Percentiles rank a stretch among this genome's conserved stretches.
These are phyloP conservation scores for Antheraea mylitta DNA, from an alignment of 1,140 invertebrate species.

Conservation along the genomic window DNA sequence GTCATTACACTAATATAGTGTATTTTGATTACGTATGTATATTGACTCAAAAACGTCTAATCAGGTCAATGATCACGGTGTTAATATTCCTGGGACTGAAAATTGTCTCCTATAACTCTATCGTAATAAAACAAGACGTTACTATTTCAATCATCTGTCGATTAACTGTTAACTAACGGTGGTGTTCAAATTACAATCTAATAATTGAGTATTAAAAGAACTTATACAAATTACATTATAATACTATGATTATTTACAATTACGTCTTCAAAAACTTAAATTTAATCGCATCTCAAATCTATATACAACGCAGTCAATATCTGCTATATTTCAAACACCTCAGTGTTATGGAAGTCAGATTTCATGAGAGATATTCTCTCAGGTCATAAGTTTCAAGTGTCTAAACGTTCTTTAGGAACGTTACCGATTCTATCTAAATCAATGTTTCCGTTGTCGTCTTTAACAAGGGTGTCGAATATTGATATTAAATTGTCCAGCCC, in stretches of 20 bases:
- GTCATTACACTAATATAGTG: constrained; percentile 77
- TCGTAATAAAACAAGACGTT: constrained; percentile 16
- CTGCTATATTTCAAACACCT: constrained; percentile 19
- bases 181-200: constrained; percentile 35
- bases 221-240: constrained; percentile 45
- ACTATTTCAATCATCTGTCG: constrained; percentile 10
- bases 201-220: constrained; percentile 59
- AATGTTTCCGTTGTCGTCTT: constrained; percentile 66
- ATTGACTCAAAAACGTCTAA: not conserved
- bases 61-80: not conserved
- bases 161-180: constrained; percentile 26
- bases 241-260: constrained; percentile 61
- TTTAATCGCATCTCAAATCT: constrained; percentile 26
- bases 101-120: not conserved
- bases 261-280: constrained; percentile 26
- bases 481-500: constrained; percentile 97
- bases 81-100: not conserved
- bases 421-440: constrained; percentile 61
- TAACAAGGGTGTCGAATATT: constrained; percentile 84
- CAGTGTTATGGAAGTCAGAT: constrained; percentile 33
- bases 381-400: constrained; percentile 54
- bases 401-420: constrained; percentile 60
- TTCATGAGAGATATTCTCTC: constrained; percentile 29
- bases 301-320: constrained; percentile 30
- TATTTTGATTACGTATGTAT: constrained; percentile 45